Base-by-base conservation (phyloP, 2,888 invertebrate species). In the Tholera decimalis region DNA sequence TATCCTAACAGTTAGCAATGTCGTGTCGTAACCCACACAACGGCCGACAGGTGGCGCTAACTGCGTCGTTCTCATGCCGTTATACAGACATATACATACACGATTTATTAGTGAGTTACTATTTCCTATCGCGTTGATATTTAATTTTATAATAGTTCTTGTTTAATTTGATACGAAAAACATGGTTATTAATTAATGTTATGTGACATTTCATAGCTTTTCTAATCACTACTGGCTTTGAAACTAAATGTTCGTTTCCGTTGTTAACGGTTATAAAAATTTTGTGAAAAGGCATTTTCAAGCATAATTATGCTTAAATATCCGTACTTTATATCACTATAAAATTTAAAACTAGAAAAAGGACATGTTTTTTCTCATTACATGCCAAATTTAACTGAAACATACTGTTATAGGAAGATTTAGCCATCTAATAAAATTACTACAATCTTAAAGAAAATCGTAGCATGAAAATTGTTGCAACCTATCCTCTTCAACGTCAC, bases 11-110 rank as follows among this genome's bases (percentile, higher is more conserved):
- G 67, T 58, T 28, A 43, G 28, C 24, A 37, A 6, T 50, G 18
- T 47, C 55, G 20, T 24, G 26, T 39, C 55, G 55, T 76, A 63
- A 75, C 70, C 76, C 71, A 50, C 71, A 46, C 50, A 37, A 24
- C 9, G 41, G 26, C 51, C 73, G 70, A 62, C 54, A 73, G 73
- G 51, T 73, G 73, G 73, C 73, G 70, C 55, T 76, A 39, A 33
- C 33, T 33, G 76, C 64, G 22, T 37, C 47, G 76, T 69, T 73
- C 57, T 62, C 62, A 57, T 54, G 35, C 58, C 33, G 47, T 35
- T n/a, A n/a, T n/a, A n/a, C 69, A 56, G 22, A 60, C 58, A 30
- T 26, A 53, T 26, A 28, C 15, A 56, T 35, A 35, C 15, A 53
- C 39, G 28, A 61, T 50, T 58, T 63, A 63, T 58, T 62, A 47